Percentiles rank a stretch among this genome's conserved stretches.
phyloP scores from a whole-genome alignment of 2,888 invertebrate genomes.

The Heteromyza rotundicornis region DNA sequence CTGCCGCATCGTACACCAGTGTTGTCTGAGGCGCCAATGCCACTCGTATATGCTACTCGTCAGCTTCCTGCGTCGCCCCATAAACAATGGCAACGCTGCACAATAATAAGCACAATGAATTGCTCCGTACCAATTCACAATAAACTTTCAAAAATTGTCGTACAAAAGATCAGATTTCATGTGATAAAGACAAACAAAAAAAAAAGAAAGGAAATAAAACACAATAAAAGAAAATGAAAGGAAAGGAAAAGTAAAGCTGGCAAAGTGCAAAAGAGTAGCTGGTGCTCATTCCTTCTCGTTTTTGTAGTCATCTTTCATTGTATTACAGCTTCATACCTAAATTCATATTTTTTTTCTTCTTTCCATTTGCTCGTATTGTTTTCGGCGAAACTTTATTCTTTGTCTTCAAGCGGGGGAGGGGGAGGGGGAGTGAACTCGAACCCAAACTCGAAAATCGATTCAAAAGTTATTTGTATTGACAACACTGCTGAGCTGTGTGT shows the following conservation, averaged over 20 bases:
- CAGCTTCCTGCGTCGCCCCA: not conserved
- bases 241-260: no score
- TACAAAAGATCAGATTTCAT: not conserved
- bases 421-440: not conserved
- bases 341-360: no score
- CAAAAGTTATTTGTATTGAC: not conserved
- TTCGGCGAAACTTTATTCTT: not conserved
- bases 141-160: not conserved
- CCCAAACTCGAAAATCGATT: not conserved
- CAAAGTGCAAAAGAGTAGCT: no score
- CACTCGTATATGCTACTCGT: not conserved
- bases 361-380: not conserved
- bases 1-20: not conserved
- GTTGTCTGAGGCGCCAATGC: not conserved
- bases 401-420: not conserved
- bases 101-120: constrained; percentile 9
- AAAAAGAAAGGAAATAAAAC: not conserved
- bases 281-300: not conserved
- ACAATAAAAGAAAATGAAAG: not conserved
- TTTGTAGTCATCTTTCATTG: not conserved
- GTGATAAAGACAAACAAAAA: not conserved
- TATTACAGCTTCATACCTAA: no score
- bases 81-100: not conserved
- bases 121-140: not conserved
- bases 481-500: not conserved